phyloP scores from a whole-genome alignment of 2,888 invertebrate genomes.

The Chaitophorus viminalis region DNA sequence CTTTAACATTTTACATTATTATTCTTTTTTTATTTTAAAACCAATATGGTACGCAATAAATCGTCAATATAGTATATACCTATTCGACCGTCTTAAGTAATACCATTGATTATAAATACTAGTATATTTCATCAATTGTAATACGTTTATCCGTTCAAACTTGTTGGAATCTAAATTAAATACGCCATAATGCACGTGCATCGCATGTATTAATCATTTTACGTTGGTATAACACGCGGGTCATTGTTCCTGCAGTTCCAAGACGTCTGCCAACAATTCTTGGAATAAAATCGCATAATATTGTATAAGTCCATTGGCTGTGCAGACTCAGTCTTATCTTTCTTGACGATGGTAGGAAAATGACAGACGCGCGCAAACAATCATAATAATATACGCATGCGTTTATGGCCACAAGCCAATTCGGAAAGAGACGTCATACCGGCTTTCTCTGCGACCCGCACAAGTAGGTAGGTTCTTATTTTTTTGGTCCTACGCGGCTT shows the following conservation, averaged over 20 bases:
- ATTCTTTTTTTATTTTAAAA: neutral
- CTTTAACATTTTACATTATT: neutral
- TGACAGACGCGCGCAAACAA: constrained; percentile 25
- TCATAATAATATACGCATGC: constrained; percentile 42
- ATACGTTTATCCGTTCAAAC: neutral
- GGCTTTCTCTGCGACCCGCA: constrained; percentile 43
- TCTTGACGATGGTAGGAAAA: neutral
- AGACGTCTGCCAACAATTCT: constrained; percentile 48
- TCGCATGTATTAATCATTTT: constrained; percentile 46
- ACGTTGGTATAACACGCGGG: constrained; percentile 8
- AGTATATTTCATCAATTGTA: too few species aligned
- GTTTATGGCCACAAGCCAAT: constrained; percentile 47
- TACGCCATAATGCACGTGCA: constrained; percentile 16
- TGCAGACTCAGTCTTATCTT: neutral
- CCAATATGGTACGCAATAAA: neutral
- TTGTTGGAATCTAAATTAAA: constrained; percentile 25
- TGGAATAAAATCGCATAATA: constrained; percentile 25
- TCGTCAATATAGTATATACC: neutral
- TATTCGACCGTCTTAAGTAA: neutral
- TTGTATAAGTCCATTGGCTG: neutral
- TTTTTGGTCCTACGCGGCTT: constrained; percentile 12
- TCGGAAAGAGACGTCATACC: constrained; percentile 22
- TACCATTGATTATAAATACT: too few species aligned
- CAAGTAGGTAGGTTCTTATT: constrained; percentile 30
- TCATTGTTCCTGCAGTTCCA: constrained; percentile 6